Conservation (phyloP, 2,113 vertebrate genomes). For the Xerus inauris region DNA sequence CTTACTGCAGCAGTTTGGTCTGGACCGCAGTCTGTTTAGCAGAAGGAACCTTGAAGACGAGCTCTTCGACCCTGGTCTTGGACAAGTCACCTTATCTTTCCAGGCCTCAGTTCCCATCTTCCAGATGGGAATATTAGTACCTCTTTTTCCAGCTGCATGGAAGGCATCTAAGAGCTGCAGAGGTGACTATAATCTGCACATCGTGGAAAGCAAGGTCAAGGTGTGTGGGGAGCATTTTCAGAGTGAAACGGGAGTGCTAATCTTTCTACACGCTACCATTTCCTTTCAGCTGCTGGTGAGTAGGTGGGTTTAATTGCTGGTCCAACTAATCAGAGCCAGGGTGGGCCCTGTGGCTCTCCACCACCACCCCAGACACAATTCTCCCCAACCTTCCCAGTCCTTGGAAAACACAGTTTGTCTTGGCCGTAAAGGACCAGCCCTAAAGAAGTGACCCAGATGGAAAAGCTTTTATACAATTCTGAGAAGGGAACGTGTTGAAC, state of each 20-base stretch:
- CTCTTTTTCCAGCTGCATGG: not conserved
- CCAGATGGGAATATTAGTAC: not conserved
- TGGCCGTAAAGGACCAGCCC: conserved; percentile 52
- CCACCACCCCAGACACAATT: conserved; percentile 40
- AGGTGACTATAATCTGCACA: not conserved
- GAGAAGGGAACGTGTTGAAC: conserved; percentile 55
- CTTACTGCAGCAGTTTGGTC: not conserved
- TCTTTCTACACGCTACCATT: not conserved
- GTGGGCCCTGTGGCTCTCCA: not conserved
- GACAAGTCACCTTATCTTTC: not conserved
- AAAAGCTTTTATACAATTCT: conserved; percentile 51
- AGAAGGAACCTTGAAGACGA: not conserved
- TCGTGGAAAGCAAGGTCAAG: not conserved
- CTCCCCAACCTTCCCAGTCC: conserved; percentile 23
- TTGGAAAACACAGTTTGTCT: conserved; percentile 63
- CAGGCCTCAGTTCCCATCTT: not conserved
- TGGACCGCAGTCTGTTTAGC: not conserved
- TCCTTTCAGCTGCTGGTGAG: not conserved
- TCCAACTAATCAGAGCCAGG: not conserved
- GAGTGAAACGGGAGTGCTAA: not conserved
- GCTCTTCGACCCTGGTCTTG: not conserved
- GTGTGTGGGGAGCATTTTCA: not conserved
- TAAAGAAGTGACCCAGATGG: conserved; percentile 55
- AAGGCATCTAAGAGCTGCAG: not conserved
- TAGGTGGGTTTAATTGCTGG: not conserved